Evolutionary conservation across 2,113 vertebrate genomes (phyloP), one percentile per base, ranked within the genome.

Genomic region (Cephalophus harveyi): DNA sequence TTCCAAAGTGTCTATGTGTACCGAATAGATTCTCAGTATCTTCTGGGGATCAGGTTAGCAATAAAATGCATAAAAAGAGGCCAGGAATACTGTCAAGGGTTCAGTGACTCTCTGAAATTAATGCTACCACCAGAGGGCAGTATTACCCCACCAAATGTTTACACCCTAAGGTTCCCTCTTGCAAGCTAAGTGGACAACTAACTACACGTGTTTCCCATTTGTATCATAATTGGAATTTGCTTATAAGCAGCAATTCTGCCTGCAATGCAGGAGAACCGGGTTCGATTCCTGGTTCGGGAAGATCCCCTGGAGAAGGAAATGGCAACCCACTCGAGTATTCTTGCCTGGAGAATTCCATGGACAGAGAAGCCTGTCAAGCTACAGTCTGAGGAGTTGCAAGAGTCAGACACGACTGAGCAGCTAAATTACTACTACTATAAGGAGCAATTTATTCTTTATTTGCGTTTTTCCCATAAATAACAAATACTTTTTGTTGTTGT

Each of bases 111-210:
- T 84, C 10, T 19, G 4, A 19, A 40, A 46, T 16, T 21, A 50
- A 52, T 59, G 12, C 0, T 0, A 16, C 82, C 97, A 97, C 93
- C n/a, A 96, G 98, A 89, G 89, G 96, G 19, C 55, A 97, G 43
- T 6, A 52, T 94, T 87, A 57, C 40, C 64, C 93, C 78, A 93
- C 79, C 59, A 87, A 97, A 94, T 16, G 52, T 30, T 40, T 36
- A 2, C 30, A 14, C 11, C 1, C 2, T 5, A 6, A 0, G 7
- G 1, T 3, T 82, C 46, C 17, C 7, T 12, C 33, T 43, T 59
- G 27, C 8, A 48, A 64, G 28, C 55, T 19, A 43, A 55, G 15
- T 3, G 0, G 8, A 78, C 16, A 23, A 23, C 64, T 21, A 33
- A 33, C 48, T 67, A 54, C 50, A 7, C 0, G 1, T 57, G 7